Evolutionary conservation across 2,888 invertebrate species (phyloP).

Genomic region (Periphyllus acericola): DNA sequence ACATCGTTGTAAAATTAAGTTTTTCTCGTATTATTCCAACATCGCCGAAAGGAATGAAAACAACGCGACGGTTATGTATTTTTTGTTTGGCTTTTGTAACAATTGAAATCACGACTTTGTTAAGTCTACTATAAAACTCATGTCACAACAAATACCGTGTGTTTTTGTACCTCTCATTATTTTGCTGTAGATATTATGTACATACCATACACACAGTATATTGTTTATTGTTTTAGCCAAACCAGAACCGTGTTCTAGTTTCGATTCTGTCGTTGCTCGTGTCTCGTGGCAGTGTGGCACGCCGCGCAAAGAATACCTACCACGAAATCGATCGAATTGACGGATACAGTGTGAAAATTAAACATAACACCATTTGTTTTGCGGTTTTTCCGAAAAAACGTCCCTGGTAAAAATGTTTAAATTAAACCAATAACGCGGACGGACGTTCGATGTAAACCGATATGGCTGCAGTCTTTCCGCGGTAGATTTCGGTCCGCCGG

Average conservation of each 20-base stretch:
- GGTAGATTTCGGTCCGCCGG: too few relatives aligned
- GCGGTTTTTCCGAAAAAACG: too few relatives aligned
- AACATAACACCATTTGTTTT: too few relatives aligned
- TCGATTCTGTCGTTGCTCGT: not conserved
- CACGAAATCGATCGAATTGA: not conserved
- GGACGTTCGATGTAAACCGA: too few relatives aligned
- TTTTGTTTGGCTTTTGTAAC: not conserved
- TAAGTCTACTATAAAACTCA: not conserved
- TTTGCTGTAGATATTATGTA: too few relatives aligned
- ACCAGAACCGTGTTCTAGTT: not conserved
- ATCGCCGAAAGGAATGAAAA: not conserved
- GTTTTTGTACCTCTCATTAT: too few relatives aligned
- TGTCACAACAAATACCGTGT: too few relatives aligned
- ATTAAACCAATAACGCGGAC: too few relatives aligned
- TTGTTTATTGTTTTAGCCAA: not conserved
- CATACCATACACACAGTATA: not conserved
- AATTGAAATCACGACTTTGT: not conserved
- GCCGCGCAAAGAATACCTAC: not conserved
- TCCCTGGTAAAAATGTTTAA: too few relatives aligned
- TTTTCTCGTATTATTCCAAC: not conserved
- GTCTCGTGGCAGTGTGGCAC: not conserved
- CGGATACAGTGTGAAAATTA: too few relatives aligned
- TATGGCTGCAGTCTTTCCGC: too few relatives aligned
- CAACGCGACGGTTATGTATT: not conserved
- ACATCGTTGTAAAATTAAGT: not conserved